Base-by-base conservation (phyloP, 2,113 vertebrate species). In the Erythrocercus mccallii region DNA sequence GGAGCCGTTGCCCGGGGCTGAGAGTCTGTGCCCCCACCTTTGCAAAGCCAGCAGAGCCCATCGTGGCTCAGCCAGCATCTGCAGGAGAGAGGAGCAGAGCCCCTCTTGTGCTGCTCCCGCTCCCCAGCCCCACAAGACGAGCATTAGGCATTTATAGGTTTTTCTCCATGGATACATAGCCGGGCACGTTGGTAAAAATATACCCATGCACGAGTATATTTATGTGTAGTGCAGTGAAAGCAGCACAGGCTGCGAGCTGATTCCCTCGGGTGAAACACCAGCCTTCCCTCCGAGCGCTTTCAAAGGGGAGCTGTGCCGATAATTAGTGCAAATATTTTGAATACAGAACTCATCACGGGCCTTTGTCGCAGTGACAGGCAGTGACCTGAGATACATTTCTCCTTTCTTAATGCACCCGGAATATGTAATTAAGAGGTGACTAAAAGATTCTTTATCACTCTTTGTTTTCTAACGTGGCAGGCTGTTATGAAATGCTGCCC, bases 291-390 rank as follows among this genome's bases (percentile, higher is more conserved):
- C 5, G 0, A 85, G 94, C 23, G 5, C 95, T 94, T 95, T 81
- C 88, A 83, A 93, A 94, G 80, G 94, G 88, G 94, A 94, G 14
- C 92, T 64, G 37, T 64, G 86, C 90, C 20, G 90, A 57, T 95
- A 96, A 96, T 97, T 96, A 94, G 90, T 64, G 88, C 96, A 97
- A 96, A 96, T 96, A 96, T 97, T 97, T 96, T 97, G 96, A 97
- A 79, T 93, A 84, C 90, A 78, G 92, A 96, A 53, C 95, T 96
- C 95, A 81, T 96, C 88, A 42, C 3, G 37, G 90, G 83, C 94
- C 92, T 97, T 95, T 96, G 95, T 97, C 53, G 2, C 5, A 5
- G 86, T 95, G 96, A 96, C 95, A 95, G 94, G 93, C 95, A 19
- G 88, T 90, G 94, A 95, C 94, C 95, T 74, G 85, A 90, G 94